phyloP scores from a whole-genome alignment of 2,113 vertebrate species.

The Probosciger aterrimus region DNA sequence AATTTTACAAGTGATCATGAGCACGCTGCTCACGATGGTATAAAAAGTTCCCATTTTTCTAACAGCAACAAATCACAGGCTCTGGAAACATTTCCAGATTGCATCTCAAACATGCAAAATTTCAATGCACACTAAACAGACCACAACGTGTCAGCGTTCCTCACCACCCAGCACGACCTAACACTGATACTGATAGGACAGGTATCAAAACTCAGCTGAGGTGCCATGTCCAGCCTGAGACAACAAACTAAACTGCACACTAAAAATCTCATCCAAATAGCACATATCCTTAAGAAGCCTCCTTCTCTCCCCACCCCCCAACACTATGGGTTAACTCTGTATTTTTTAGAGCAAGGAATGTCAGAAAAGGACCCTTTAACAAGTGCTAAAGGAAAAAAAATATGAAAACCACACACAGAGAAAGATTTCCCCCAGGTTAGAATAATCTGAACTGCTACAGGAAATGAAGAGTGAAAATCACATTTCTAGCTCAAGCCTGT shows the following conservation, averaged over 20 bases:
- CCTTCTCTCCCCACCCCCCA: not conserved
- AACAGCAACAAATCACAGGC: too few relatives aligned
- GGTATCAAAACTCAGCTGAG: not conserved
- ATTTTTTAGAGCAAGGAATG: not conserved
- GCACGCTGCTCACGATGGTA: rapidly evolving
- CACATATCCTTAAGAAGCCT: not conserved
- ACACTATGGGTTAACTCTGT: not conserved
- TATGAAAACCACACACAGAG: not conserved
- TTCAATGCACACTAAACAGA: not conserved
- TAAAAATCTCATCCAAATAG: not conserved
- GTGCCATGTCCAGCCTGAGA: not conserved
- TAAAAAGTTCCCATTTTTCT: not conserved
- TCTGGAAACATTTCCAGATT: not conserved
- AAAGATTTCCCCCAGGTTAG: not conserved
- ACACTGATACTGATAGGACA: not conserved
- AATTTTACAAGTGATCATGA: not conserved
- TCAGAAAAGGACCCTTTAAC: not conserved
- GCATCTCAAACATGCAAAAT: not conserved
- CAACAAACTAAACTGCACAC: not conserved
- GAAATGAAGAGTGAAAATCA: not conserved
- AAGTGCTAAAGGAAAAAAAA: not conserved
- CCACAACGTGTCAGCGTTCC: not conserved
- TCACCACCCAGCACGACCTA: not conserved
- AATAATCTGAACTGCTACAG: not conserved
- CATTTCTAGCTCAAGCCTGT: not conserved